Conservation (phyloP, 2,113 vertebrate species). For the Amia ocellicauda region DNA sequence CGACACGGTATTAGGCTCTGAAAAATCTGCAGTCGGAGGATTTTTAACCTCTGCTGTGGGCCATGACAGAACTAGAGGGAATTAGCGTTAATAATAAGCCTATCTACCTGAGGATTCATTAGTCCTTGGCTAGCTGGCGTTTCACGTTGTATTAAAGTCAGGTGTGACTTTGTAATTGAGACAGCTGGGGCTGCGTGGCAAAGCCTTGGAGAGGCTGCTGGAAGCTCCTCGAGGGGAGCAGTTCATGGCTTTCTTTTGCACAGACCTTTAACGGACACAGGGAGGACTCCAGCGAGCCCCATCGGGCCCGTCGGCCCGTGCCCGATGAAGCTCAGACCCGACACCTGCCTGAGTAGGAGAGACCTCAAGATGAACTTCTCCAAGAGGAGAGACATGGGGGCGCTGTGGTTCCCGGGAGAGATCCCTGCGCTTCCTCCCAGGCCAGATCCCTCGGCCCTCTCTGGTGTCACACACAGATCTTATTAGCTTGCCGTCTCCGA, state of each 20-base stretch:
- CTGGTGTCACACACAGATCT: no score
- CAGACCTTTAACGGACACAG: no score
- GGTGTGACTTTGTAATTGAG: slow-evolving; percentile 28
- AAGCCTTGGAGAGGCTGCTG: slow-evolving; percentile 17
- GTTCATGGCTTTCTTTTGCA: slow-evolving; percentile 14
- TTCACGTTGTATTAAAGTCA: no score
- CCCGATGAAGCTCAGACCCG: slow-evolving; percentile 55
- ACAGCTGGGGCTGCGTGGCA: slow-evolving; percentile 15
- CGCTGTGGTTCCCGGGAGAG: no score
- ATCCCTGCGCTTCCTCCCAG: no score
- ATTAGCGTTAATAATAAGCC: slow-evolving; percentile 37
- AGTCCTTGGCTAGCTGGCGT: slow-evolving; percentile 1
- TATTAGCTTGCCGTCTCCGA: no score
- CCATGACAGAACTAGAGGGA: slow-evolving; percentile 47
- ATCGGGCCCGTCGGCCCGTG: no score
- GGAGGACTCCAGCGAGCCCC: no score
- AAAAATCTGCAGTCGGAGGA: slow-evolving; percentile 48
- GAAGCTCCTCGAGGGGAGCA: slow-evolving; percentile 11
- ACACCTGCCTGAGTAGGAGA: no score
- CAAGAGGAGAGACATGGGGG: no score
- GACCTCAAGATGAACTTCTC: no score
- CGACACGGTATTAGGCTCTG: slow-evolving; percentile 48
- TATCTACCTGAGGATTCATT: slow-evolving; percentile 19
- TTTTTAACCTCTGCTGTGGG: slow-evolving; percentile 52
- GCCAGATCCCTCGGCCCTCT: no score